A percentile compares a stretch with the other conserved stretches of the same genome.
Conservation (phyloP, 2,888 invertebrate species). For the Drosophila eohydei region DNA sequence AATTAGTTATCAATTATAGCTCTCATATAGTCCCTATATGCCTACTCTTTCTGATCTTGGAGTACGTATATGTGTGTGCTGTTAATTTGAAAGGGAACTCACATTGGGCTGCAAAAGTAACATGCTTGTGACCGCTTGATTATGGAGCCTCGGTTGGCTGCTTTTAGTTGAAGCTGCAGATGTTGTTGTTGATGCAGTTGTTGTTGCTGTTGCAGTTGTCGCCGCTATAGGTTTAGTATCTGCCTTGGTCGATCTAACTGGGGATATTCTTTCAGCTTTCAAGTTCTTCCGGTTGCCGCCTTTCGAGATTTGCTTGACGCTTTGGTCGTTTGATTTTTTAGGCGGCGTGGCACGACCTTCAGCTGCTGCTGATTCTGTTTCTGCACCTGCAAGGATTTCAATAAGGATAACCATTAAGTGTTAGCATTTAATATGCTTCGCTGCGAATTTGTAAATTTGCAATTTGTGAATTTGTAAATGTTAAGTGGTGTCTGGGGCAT, state of each 20-base stretch:
- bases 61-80: background rate
- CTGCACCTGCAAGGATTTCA: slow-evolving; percentile 69
- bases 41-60: background rate
- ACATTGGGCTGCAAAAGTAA: slow-evolving; percentile 97
- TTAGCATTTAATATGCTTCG: slow-evolving; percentile 24
- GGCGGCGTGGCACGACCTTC: slow-evolving; percentile 42
- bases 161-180: slow-evolving; percentile 61
- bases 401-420: slow-evolving; percentile 13
- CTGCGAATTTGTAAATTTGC: slow-evolving; percentile 19
- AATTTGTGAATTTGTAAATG: slow-evolving; percentile 61
- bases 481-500: slow-evolving; percentile 59
- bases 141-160: slow-evolving; percentile 77
- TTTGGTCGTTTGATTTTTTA: slow-evolving; percentile 28
- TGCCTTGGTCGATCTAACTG: slow-evolving; percentile 43
- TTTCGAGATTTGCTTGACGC: slow-evolving; percentile 15
- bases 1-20: background rate
- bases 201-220: slow-evolving; percentile 43
- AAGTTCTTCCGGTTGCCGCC: slow-evolving; percentile 46
- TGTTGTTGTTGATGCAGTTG: slow-evolving; percentile 25
- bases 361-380: slow-evolving; percentile 36
- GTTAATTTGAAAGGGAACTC: slow-evolving; percentile 77
- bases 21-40: background rate
- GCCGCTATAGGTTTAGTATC: slow-evolving; percentile 29
- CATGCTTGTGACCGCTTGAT: slow-evolving; percentile 90
- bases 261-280: slow-evolving; percentile 52